Evolutionary conservation across 2,113 vertebrate genomes (phyloP).

Genomic region (rabbit (Oryctolagus cuniculus)): DNA sequence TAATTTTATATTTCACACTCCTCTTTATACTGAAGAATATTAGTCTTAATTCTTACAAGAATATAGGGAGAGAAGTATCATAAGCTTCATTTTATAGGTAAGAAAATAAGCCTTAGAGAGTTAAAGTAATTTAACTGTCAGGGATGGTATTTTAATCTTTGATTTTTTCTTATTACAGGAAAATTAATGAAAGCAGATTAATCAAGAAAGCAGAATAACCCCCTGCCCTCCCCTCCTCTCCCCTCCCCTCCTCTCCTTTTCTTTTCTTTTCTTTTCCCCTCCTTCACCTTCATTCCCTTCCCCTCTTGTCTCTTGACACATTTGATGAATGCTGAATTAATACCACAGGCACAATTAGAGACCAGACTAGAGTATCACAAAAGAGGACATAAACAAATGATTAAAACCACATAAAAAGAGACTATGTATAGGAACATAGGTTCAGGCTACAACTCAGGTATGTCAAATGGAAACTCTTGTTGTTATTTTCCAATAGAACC

Average conservation of each 20-base stretch:
- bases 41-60: neutral
- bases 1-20: neutral
- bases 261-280: too few species aligned
- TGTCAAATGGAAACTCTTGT: neutral
- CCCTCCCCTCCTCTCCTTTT: neutral
- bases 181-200: neutral
- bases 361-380: neutral
- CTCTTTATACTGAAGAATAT: neutral
- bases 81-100: neutral
- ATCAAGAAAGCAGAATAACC: neutral
- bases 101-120: neutral
- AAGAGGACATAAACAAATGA: neutral
- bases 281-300: too few species aligned
- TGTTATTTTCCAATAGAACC: neutral
- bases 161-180: slow-evolving; percentile 16
- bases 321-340: neutral
- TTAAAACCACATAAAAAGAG: neutral
- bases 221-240: accelerated
- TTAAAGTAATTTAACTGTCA: neutral
- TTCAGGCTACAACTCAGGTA: neutral
- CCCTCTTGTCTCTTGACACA: neutral
- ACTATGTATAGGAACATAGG: neutral
- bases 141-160: neutral
- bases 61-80: neutral
- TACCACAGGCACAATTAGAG: neutral